These are phyloP conservation scores for Chaetura pelagica DNA, from an alignment of 2,113 vertebrate genomes.

Conservation along the genomic window DNA sequence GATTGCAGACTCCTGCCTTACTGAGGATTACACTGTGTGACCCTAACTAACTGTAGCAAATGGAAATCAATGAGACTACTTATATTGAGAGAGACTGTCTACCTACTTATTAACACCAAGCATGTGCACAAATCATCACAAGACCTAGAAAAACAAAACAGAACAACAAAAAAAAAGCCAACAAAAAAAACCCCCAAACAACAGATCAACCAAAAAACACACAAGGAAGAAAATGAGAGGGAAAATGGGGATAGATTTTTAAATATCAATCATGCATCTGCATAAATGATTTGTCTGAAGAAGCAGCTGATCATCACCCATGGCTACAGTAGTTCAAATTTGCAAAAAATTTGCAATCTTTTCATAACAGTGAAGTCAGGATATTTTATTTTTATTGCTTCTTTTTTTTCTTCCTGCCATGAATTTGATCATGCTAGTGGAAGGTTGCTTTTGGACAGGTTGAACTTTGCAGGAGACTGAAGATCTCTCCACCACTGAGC, in stretches of 20 bases:
- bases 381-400: not conserved
- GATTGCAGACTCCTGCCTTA: not conserved
- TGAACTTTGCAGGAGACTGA: not conserved
- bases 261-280: not conserved
- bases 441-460: not conserved
- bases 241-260: not conserved
- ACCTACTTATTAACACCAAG: not conserved
- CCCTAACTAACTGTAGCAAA: not conserved
- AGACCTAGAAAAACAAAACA: not conserved
- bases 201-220: too few relatives aligned
- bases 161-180: not conserved
- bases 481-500: not conserved
- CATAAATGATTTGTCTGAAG: not conserved
- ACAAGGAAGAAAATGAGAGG: not conserved
- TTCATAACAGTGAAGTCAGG: not conserved
- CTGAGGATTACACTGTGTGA: not conserved
- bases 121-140: not conserved
- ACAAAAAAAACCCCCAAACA: not conserved
- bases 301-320: not conserved
- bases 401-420: not conserved
- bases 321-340: not conserved
- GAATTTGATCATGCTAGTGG: not conserved
- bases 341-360: not conserved
- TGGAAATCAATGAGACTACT: not conserved
- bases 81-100: not conserved